Evolutionary conservation across 2,797 vertebrate species (phyloP).

Genomic region (Cuculus canorus): DNA sequence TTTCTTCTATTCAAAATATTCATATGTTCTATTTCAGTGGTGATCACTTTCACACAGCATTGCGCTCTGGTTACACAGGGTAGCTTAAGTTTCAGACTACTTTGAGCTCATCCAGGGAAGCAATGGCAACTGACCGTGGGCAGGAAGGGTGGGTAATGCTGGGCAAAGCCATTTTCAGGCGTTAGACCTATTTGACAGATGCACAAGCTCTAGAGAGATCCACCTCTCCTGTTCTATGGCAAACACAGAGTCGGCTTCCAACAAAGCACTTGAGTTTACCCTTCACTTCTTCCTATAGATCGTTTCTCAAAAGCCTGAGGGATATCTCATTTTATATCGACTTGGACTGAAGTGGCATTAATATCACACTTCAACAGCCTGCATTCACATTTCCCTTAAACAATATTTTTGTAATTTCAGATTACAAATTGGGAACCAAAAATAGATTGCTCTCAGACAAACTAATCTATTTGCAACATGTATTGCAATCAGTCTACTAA

Average conservation of each 20-base stretch:
- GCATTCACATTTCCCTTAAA: neutral
- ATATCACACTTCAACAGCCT: neutral
- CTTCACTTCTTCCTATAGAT: neutral
- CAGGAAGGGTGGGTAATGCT: neutral
- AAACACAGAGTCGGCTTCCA: neutral
- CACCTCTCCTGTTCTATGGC: neutral
- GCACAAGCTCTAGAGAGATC: neutral
- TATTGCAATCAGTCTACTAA: neutral
- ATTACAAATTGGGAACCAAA: neutral
- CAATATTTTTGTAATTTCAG: neutral
- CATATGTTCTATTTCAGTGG: neutral
- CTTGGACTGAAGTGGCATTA: neutral
- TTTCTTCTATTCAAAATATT: neutral
- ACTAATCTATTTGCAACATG: conserved; percentile 11
- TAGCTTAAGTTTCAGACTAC: neutral
- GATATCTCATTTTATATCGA: accelerated
- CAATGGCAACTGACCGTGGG: neutral
- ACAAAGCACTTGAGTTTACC: neutral
- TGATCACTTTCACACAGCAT: accelerated
- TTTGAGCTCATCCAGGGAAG: neutral
- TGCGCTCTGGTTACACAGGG: neutral
- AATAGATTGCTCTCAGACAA: neutral
- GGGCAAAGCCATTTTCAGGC: accelerated
- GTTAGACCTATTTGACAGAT: neutral
- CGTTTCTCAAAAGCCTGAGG: neutral